phyloP scores from a whole-genome alignment of 92 coral and sea anemone genomes.

The Epizoanthus illoricatus region DNA sequence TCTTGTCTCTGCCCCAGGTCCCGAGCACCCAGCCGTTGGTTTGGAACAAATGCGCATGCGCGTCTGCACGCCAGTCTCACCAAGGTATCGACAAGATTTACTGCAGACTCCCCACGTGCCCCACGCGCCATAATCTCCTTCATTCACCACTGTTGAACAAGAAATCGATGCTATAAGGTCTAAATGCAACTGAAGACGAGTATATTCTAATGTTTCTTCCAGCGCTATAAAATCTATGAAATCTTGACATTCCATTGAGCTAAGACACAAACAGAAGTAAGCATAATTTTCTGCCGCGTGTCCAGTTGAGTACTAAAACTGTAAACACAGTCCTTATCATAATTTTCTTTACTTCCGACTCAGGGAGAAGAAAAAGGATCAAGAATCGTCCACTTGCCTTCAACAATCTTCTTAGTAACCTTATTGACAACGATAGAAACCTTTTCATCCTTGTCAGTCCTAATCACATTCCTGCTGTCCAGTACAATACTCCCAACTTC shows the following conservation, averaged over 20 bases:
- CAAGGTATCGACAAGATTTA: constrained; percentile 13
- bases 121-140: constrained; percentile 15
- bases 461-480: neutral
- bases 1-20: constrained; percentile 21
- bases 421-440: neutral
- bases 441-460: constrained; percentile 2
- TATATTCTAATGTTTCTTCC: too few relatives aligned
- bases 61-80: constrained; percentile 15
- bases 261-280: too few relatives aligned
- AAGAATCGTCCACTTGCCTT: neutral
- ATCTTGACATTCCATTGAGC: too few relatives aligned
- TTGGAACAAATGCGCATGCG: constrained; percentile 29
- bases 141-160: constrained; percentile 8
- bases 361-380: neutral
- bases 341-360: neutral
- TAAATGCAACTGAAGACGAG: neutral
- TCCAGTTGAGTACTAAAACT: neutral
- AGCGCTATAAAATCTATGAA: neutral
- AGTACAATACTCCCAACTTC: neutral
- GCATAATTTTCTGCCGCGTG: too few relatives aligned
- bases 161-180: neutral
- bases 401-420: constrained; percentile 18
- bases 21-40: constrained; percentile 26
- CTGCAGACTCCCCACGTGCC: constrained; percentile 34
- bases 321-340: neutral